Conservation (phyloP, 2,888 invertebrate species). For the Drosophila atripex region DNA sequence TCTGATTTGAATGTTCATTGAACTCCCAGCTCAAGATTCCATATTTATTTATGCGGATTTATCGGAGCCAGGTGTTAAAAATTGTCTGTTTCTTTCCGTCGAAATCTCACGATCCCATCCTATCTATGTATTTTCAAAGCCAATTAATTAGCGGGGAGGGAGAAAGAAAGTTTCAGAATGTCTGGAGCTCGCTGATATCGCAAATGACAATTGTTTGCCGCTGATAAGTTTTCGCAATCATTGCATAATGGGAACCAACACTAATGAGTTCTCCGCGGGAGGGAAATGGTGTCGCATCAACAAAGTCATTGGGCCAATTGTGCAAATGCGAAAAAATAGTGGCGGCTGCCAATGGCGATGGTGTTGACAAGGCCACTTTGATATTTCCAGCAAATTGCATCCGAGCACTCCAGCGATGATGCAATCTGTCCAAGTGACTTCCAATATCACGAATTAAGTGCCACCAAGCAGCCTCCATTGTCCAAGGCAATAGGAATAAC, state of each 20-base stretch:
- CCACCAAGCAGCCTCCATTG: not conserved
- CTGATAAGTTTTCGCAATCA: slow-evolving; percentile 6
- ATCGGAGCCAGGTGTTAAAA: slow-evolving; percentile 21
- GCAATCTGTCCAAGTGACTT: slow-evolving; percentile 34
- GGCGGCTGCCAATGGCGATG: slow-evolving; percentile 4
- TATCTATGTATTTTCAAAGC: not conserved
- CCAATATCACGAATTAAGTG: slow-evolving; percentile 15
- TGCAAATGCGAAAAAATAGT: slow-evolving; percentile 24
- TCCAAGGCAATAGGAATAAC: not conserved
- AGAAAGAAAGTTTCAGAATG: not conserved
- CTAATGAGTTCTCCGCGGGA: slow-evolving; percentile 2
- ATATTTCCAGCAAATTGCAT: slow-evolving; percentile 26
- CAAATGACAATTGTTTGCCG: not conserved
- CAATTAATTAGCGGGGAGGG: not conserved
- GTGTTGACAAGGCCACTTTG: slow-evolving; percentile 21
- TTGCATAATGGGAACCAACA: slow-evolving; percentile 5
- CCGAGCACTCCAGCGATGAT: slow-evolving; percentile 11
- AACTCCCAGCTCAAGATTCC: too few relatives aligned
- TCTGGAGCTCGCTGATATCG: not conserved
- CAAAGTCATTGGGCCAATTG: slow-evolving; percentile 17
- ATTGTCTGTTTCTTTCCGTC: not conserved
- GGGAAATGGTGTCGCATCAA: not conserved
- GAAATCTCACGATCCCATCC: not conserved
- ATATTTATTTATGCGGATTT: too few relatives aligned
- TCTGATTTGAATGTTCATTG: slow-evolving; percentile 28